Conservation (phyloP, 2,113 vertebrate species). For the Menidia beryllina region DNA sequence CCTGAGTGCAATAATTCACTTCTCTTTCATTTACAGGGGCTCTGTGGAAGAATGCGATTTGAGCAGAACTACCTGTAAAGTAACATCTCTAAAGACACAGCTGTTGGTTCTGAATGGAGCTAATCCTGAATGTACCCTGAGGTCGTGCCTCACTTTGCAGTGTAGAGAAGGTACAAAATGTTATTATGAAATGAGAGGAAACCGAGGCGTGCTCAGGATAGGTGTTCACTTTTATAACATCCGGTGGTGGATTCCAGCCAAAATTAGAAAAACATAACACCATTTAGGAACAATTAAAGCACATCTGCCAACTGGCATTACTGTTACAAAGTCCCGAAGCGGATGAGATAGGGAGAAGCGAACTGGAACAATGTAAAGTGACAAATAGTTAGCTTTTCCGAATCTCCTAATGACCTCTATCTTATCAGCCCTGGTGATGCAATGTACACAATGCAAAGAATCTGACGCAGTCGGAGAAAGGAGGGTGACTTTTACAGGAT, state of each 20-base stretch:
- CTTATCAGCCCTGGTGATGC: neutral
- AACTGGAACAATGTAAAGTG: neutral
- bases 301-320: conserved; percentile 11
- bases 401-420: conserved; percentile 11
- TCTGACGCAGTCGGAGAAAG: conserved; percentile 39
- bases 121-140: conserved; percentile 21
- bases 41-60: conserved; percentile 19
- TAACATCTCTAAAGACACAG: conserved; percentile 49
- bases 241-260: conserved; percentile 48
- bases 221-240: conserved; percentile 69
- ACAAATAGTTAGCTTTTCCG: neutral
- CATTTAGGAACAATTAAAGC: conserved; percentile 23
- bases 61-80: conserved; percentile 35
- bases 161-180: conserved; percentile 7
- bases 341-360: neutral
- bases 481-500: conserved; percentile 36
- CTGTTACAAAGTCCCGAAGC: neutral
- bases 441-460: neutral
- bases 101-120: conserved; percentile 5
- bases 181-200: conserved; percentile 53
- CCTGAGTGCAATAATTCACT: conserved; percentile 40
- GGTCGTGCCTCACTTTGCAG: neutral
- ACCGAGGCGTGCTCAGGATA: conserved; percentile 61
- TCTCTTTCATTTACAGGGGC: conserved; percentile 42
- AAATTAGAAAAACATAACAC: conserved; percentile 12